Base-by-base conservation (phyloP, 1,140 invertebrate genomes). In the Augochlora pura region DNA sequence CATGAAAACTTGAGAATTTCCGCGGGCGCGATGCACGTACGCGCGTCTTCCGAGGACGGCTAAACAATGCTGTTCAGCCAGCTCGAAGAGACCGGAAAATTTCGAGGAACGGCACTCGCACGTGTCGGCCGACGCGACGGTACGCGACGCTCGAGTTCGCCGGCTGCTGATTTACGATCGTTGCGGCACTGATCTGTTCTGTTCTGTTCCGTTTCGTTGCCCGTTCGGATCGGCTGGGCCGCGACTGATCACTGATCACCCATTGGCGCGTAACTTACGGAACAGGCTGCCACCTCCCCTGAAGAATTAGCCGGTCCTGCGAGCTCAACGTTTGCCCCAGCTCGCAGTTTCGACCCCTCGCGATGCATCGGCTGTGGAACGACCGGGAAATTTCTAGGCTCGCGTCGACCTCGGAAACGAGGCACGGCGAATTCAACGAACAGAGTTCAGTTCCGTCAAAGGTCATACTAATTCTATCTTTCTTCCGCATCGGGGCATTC, bases 1-100 rank as follows among this genome's bases (percentile, higher is more conserved):
- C 79, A 82, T 77, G 87, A 87, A 82, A 87, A 87, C 86, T 85
- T 71, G 81, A 83, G 79, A 81, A 86, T 81, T 85, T 87, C 80
- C 72, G 62, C 38, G 46, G 64, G 54, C 76, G 73, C 81, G 76
- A 77, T 84, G 70, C 18, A 54, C 70, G 69, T 66, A 64, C 25
- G 23, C 57, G 10, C 73, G 14, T 81, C 69, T 77, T 77, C 21
- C 66, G 21, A 77, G 52, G 69, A 78, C 72, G 72, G 77, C 82
- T 83, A 76, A 87, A 86, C 85, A 83, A 87, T 80, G 65, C 68
- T 74, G 63, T 64, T 52, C 52, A 46, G 49, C 66, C 73, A 54
- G n/a, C 42, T 73, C 57, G 42, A 39, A 54, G 38, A 72, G 14
- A 25, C 14, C n/a, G 27, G 42, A 14, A 63, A 52, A 69, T 67